These are phyloP conservation scores for Kryptopterus vitreolus DNA, from an alignment of 2,797 vertebrate genomes.

Conservation along the genomic window DNA sequence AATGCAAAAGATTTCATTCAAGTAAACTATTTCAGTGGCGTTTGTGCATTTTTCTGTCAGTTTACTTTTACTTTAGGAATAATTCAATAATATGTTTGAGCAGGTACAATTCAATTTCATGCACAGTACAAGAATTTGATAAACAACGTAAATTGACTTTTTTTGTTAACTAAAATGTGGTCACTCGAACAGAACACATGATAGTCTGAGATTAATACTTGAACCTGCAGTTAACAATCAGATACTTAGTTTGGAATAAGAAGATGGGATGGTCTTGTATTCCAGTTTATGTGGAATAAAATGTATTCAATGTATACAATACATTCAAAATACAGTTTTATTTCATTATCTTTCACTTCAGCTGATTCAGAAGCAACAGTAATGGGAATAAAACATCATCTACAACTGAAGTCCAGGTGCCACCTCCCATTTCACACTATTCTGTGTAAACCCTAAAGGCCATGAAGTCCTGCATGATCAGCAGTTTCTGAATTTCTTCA, in stretches of 20 bases:
- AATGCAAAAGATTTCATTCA: background rate
- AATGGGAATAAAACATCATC: background rate
- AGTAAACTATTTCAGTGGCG: background rate
- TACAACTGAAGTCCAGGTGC: background rate
- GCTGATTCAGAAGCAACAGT: background rate
- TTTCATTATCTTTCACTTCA: background rate
- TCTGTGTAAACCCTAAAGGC: too few species aligned
- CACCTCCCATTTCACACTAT: background rate
- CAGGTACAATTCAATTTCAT: too few species aligned
- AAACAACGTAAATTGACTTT: background rate
- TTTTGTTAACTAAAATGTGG: background rate
- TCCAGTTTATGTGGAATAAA: background rate
- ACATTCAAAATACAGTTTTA: background rate
- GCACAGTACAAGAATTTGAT: background rate
- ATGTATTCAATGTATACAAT: background rate
- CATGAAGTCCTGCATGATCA: background rate
- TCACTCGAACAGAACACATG: background rate
- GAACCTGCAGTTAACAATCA: background rate
- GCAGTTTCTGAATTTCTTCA: background rate
- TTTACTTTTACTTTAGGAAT: background rate
- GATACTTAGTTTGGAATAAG: background rate
- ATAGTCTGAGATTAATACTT: background rate
- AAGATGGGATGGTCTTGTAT: background rate
- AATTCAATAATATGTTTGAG: too few species aligned
- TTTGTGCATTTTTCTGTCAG: background rate